Evolutionary conservation across 2,888 invertebrate genomes (phyloP), one percentile per base, ranked within the genome.

Genomic region (Rhaphigaster nebulosa): DNA sequence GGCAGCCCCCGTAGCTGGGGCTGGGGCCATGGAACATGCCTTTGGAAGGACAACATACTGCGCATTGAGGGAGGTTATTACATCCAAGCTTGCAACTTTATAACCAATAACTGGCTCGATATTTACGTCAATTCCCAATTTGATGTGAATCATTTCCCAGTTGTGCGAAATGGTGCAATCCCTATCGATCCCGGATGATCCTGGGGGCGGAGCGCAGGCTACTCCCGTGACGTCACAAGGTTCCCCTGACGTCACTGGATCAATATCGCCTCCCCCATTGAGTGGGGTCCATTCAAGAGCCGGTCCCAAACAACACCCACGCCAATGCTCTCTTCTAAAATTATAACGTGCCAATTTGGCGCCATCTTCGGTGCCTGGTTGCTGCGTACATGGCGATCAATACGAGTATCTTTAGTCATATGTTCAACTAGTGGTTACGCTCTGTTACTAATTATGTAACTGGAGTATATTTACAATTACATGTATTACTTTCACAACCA

Each of bases 221-320:
- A 45, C 80, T 84, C 45, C 84, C n/a, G 60, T 88, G 88, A 88
- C 88, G 88, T 88, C 88, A 88, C 18, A 13, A 23, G 18, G 1
- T 18, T 41, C 88, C 60, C 56, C 88, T 88, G 88, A 88, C 88
- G 88, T 88, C 88, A 88, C 45, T 10, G 88, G 88, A 88, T 88
- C 88, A 88, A 88, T 88, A 88, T 6, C 13, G n/a, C 45, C 41
- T 1, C 13, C 45, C 45, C 41, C 45, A 45, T 50, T 38, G 60
- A 29, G 54, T 26, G 38, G 56, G 2, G 54, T n/a, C 88, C 88
- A 88, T 88, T 88, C 65, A 88, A 60, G 60, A 65, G 87, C 56
- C 34, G 15, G 8, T 65, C 60, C 88, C 88, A 88, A 60, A 84
- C 84, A 84, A 45, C 84, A 45, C 84, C 84, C 84, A 84, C 84